A percentile compares a stretch with the other conserved stretches of the same genome.
These are phyloP conservation scores for Lydus trimaculatus DNA, from an alignment of 2,888 invertebrate genomes.

Conservation along the genomic window DNA sequence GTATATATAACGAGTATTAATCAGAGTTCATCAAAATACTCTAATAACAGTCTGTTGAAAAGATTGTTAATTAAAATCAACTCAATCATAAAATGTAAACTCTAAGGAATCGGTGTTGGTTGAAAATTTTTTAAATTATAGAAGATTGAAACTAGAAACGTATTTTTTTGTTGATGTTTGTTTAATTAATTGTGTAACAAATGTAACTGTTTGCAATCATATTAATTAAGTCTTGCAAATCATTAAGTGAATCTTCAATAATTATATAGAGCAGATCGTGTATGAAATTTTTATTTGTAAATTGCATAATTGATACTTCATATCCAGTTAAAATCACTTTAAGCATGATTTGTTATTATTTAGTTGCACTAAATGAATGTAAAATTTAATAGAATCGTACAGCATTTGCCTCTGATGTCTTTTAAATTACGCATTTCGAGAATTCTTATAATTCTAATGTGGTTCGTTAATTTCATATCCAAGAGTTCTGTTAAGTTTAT, in stretches of 20 bases:
- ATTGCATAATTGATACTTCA: constrained; percentile 28
- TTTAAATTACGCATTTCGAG: constrained; percentile 19
- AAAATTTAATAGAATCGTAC: constrained; percentile 27
- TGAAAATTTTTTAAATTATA: neutral
- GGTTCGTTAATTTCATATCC: constrained; percentile 7
- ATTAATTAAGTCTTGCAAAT: neutral
- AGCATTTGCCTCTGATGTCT: constrained; percentile 15
- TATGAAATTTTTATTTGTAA: constrained; percentile 29
- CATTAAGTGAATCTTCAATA: constrained; percentile 12
- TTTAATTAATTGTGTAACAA: constrained; percentile 21
- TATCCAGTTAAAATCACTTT: constrained; percentile 14
- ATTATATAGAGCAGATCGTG: constrained; percentile 36
- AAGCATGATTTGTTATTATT: constrained; percentile 25
- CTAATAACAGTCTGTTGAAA: constrained; percentile 4
- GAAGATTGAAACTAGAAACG: neutral
- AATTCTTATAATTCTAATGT: constrained; percentile 11
- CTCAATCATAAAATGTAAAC: constrained; percentile 10
- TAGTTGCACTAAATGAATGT: constrained; percentile 27
- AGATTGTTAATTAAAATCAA: constrained; percentile 5
- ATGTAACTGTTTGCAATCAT: constrained; percentile 6
- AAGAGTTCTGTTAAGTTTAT: neutral
- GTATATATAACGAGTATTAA: neutral
- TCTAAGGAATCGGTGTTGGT: neutral
- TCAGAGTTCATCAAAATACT: constrained; percentile 9
- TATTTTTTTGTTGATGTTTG: neutral